phyloP scores from a whole-genome alignment of 1,140 invertebrate species.

The Venturia canescens region DNA sequence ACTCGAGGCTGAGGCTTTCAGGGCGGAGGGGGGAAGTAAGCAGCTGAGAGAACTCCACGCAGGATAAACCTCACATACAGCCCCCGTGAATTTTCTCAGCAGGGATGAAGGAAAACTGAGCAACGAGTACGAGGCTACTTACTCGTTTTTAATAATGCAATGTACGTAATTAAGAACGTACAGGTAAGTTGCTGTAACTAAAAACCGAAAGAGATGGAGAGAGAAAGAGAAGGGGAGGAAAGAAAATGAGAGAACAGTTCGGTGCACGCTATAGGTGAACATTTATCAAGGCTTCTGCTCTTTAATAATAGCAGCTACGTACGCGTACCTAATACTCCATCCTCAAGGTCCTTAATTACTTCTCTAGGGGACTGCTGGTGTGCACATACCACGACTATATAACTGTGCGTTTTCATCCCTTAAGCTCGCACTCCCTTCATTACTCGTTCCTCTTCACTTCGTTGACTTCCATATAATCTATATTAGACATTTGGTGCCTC shows the following conservation, averaged over 20 bases:
- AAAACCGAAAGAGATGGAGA: background rate
- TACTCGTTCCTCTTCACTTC: background rate
- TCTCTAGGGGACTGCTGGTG: slow-evolving; percentile 15
- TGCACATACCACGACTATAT: background rate
- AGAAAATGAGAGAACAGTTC: background rate
- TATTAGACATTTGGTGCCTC: no score
- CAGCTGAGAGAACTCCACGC: no score
- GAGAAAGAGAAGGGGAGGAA: no score
- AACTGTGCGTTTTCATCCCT: background rate
- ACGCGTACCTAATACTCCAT: background rate
- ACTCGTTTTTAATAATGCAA: slow-evolving; percentile 59
- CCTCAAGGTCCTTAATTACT: slow-evolving; percentile 52
- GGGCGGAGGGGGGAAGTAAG: no score
- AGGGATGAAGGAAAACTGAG: background rate
- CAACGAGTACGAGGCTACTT: slow-evolving; percentile 25
- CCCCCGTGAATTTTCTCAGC: no score
- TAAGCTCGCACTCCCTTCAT: background rate
- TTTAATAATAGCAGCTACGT: slow-evolving; percentile 53
- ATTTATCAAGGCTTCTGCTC: slow-evolving; percentile 55
- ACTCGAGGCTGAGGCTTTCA: no score
- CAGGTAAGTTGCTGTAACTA: background rate
- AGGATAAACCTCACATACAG: no score
- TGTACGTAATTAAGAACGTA: slow-evolving; percentile 55
- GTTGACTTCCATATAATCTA: background rate
- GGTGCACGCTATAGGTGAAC: background rate